Conservation (phyloP, 1,140 invertebrate genomes). For the Drosophila subpulchrella region DNA sequence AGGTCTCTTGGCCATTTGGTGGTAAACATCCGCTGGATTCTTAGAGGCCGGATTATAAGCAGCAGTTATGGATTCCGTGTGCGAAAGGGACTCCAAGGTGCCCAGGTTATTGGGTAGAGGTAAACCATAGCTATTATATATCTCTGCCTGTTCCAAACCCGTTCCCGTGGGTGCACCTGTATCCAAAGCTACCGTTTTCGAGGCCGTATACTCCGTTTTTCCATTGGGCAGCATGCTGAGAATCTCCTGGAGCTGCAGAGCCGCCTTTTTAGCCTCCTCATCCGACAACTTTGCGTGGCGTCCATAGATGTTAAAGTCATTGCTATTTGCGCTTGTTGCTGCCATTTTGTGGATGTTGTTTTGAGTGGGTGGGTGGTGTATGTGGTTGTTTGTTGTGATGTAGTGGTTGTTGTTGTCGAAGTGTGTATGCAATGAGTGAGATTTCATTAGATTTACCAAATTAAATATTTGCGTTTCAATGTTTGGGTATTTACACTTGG, state of each 20-base stretch:
- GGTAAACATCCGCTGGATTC: slow-evolving; percentile 73
- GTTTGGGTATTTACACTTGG: slow-evolving; percentile 64
- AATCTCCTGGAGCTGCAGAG: slow-evolving; percentile 76
- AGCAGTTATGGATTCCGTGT: slow-evolving; percentile 81
- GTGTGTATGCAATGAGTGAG: slow-evolving; percentile 77
- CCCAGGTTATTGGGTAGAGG: slow-evolving; percentile 74
- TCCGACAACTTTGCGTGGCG: slow-evolving; percentile 76
- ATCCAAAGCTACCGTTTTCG: slow-evolving; percentile 74
- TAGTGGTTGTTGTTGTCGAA: slow-evolving; percentile 38
- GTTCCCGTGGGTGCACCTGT: slow-evolving; percentile 43
- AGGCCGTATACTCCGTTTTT: slow-evolving; percentile 79
- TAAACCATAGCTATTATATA: slow-evolving; percentile 66
- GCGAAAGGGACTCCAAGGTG: slow-evolving; percentile 76
- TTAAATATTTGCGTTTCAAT: slow-evolving; percentile 52
- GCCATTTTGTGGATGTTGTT: slow-evolving; percentile 33
- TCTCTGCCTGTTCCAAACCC: slow-evolving; percentile 49
- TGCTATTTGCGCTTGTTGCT: slow-evolving; percentile 50
- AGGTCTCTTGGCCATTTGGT: slow-evolving; percentile 75
- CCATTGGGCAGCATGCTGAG: slow-evolving; percentile 75
- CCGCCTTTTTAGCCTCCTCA: slow-evolving; percentile 71
- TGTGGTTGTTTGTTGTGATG: slow-evolving; percentile 25
- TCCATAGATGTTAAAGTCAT: slow-evolving; percentile 81
- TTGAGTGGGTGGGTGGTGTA: slow-evolving; percentile 17
- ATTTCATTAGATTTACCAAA: slow-evolving; percentile 78
- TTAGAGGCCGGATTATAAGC: slow-evolving; percentile 56